Base-by-base conservation (phyloP, 2,113 vertebrate genomes). In the Brachionichthys hirsutus region DNA sequence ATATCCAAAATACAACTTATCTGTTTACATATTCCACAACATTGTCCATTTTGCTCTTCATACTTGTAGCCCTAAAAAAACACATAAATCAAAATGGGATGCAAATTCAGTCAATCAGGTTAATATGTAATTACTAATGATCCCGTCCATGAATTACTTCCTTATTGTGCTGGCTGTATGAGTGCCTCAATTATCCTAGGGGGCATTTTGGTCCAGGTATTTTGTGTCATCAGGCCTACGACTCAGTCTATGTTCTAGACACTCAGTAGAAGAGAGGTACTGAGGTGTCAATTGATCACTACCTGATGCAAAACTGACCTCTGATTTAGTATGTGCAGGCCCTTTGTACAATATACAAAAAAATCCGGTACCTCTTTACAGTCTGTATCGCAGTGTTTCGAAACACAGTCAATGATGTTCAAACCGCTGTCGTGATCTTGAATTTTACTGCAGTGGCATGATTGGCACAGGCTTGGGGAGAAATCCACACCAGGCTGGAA, bases 1-100 rank as follows among this genome's bases (percentile, higher is more conserved):
- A 82, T n/a, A 7, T 30, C 12, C 22, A 92, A 20, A 60, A 77
- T 5, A 63, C 95, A 97, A n/a, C 73, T 74, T 0, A 34, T 54
- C 63, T 64, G 75, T 9, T 58, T 61, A 41, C 95, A 98, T 2
- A 40, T 20, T 79, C 92, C 93, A 9, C 94, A 97, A 80, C 95
- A 98, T 40, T 90, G 0, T 20, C 85, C 92, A 0, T 87, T 66
- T 22, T 50, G 13, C 0, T 0, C 4, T 8, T 62, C 22, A 49
- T 88, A 80, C 30, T 65, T 47, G 19, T 73, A 68, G 19, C 89
- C 93, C 94, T 95, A 54, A 36, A 68, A 63, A 50, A 68, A 56
- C 10, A 6, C 7, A 61, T 2, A 51, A 24, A 42, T 52, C 18
- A 62, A 16, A 5, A 14, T 42, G 0, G 2, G 18, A 34, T 50